Conservation (phyloP, 2,797 vertebrate species). For the Rhynchonycteris naso region DNA sequence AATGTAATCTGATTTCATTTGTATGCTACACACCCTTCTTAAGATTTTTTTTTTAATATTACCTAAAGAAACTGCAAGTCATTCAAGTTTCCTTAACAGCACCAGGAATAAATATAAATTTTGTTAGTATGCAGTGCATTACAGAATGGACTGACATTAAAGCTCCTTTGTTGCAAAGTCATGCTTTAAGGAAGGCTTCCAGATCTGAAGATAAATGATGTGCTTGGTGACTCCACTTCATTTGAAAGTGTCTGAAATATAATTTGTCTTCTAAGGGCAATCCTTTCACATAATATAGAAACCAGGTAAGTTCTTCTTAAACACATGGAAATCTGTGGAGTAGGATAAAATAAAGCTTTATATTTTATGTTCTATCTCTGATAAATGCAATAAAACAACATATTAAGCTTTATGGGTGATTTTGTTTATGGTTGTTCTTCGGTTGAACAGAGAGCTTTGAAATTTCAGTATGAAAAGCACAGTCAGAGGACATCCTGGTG, state of each 20-base stretch:
- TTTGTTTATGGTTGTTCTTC: not conserved
- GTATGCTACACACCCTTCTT: slow-evolving; percentile 38
- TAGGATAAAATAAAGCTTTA: not conserved
- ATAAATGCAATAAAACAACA: slow-evolving; percentile 9
- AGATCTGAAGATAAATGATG: not conserved
- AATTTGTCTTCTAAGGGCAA: not conserved
- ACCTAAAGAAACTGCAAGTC: slow-evolving; percentile 61
- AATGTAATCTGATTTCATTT: slow-evolving; percentile 64
- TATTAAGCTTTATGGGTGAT: not conserved
- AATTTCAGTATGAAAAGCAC: not conserved
- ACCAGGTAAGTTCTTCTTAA: slow-evolving; percentile 35
- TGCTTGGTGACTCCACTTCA: not conserved
- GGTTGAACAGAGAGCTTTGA: not conserved
- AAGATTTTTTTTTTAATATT: not conserved
- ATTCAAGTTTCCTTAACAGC: slow-evolving; percentile 44
- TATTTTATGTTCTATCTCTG: not conserved
- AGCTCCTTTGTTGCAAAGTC: slow-evolving; percentile 49
- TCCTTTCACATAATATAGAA: slow-evolving; percentile 2
- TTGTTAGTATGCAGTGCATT: slow-evolving; percentile 38
- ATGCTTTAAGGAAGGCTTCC: slow-evolving; percentile 30
- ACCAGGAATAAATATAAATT: slow-evolving; percentile 38
- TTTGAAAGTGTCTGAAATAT: not conserved
- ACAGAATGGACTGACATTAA: slow-evolving; percentile 36
- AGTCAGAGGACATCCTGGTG: not conserved
- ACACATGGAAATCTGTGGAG: not conserved